Evolutionary conservation across 2,113 vertebrate species (phyloP).

Genomic region (Anser brachyrhynchus): DNA sequence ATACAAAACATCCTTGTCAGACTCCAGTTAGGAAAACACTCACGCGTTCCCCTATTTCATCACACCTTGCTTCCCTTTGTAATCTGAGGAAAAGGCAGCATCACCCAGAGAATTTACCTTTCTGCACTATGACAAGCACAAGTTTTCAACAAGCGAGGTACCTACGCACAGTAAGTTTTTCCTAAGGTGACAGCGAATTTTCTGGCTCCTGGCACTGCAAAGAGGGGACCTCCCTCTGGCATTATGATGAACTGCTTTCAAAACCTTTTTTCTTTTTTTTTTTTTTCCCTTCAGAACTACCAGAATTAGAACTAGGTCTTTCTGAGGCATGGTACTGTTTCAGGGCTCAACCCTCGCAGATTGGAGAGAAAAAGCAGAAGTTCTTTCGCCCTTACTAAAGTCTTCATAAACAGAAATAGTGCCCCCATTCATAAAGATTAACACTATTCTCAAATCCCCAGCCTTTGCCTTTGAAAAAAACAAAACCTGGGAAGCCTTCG

Average conservation of each 20-base stretch:
- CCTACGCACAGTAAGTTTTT: neutral
- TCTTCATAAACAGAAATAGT: neutral
- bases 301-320: neutral
- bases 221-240: neutral
- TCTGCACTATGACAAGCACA: neutral
- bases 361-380: neutral
- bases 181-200: neutral
- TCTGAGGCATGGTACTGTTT: neutral
- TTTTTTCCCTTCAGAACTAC: neutral
- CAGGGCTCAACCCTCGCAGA: neutral
- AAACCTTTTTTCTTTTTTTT: neutral
- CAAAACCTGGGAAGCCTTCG: neutral
- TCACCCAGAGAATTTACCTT: neutral
- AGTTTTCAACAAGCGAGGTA: neutral
- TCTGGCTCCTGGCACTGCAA: neutral
- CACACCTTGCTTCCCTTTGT: neutral
- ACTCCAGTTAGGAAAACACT: neutral
- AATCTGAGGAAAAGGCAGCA: neutral
- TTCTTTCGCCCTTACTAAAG: neutral
- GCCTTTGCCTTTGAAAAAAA: neutral
- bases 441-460: neutral
- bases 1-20: slow-evolving; percentile 14
- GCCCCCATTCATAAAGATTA: neutral
- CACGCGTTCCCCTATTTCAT: neutral
- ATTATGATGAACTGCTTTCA: neutral